A percentile compares a stretch with the other conserved stretches of the same genome.
Conservation (phyloP, 2,113 vertebrate genomes). For the Chloropsis hardwickii region DNA sequence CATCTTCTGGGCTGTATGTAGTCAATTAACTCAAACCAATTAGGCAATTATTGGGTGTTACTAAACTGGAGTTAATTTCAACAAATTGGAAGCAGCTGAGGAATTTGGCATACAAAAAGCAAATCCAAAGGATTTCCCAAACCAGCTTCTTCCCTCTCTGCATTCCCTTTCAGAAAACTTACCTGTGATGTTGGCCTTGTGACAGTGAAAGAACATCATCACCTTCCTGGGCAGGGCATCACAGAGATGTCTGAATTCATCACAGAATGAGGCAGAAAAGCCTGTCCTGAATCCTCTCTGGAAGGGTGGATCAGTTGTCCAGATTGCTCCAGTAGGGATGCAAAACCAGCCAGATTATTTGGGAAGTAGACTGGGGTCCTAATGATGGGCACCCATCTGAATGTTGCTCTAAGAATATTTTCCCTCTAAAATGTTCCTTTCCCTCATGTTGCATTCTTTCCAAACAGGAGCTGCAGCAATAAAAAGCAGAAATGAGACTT, state of each 20-base stretch:
- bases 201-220: constrained; percentile 31
- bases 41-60: constrained; percentile 4
- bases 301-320: not conserved
- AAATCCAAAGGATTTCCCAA: not conserved
- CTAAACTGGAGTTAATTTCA: not conserved
- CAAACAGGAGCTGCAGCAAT: not conserved
- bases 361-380: not conserved
- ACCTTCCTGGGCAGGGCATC: not conserved
- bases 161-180: not conserved
- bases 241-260: constrained; percentile 23
- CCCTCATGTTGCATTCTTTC: not conserved
- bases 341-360: not conserved
- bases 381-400: not conserved
- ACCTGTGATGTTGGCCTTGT: constrained; percentile 18
- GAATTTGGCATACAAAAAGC: not conserved
- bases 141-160: not conserved
- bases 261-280: not conserved
- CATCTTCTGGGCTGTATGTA: not conserved
- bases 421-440: not conserved
- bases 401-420: not conserved
- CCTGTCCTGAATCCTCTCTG: not conserved
- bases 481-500: not conserved
- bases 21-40: constrained; percentile 13
- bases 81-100: not conserved
- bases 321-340: not conserved